phyloP scores from a whole-genome alignment of 2,797 vertebrate genomes.

The Rhynchotus rufescens region DNA sequence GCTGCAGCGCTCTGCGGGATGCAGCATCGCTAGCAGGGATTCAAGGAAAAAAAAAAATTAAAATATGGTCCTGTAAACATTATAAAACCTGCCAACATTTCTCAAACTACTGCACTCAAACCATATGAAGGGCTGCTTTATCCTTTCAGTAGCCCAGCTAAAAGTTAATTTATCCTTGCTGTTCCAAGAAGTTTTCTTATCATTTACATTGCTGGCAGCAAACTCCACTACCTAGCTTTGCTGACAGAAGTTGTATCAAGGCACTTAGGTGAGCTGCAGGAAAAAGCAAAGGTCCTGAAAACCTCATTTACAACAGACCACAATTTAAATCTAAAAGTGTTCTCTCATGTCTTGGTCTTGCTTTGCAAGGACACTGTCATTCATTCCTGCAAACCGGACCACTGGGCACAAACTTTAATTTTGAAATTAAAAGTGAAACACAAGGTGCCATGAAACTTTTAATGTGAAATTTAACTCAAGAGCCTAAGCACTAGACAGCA shows the following conservation, averaged over 20 bases:
- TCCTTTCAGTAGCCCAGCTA: neutral
- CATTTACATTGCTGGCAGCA: neutral
- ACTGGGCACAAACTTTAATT: neutral
- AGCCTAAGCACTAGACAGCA: neutral
- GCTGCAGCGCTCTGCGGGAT: conserved; percentile 90
- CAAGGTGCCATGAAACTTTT: neutral
- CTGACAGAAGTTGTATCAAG: neutral
- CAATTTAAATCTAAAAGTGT: neutral
- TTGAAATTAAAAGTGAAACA: neutral
- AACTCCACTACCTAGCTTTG: neutral
- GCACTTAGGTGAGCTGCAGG: rapidly evolving
- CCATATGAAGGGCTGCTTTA: neutral
- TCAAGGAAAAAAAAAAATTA: neutral
- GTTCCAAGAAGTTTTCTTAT: neutral
- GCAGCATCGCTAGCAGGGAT: conserved; percentile 86
- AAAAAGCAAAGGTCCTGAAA: neutral
- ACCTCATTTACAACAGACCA: neutral
- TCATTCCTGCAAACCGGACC: neutral
- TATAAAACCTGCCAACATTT: neutral
- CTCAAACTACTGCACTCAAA: rapidly evolving
- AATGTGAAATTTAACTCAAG: neutral
- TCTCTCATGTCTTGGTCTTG: neutral
- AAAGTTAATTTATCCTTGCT: neutral
- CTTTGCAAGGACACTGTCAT: neutral
- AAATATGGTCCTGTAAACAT: rapidly evolving